Percentiles rank a stretch among this genome's conserved stretches.
Conservation (phyloP, 1,140 invertebrate genomes). For the Batillaria attramentaria region DNA sequence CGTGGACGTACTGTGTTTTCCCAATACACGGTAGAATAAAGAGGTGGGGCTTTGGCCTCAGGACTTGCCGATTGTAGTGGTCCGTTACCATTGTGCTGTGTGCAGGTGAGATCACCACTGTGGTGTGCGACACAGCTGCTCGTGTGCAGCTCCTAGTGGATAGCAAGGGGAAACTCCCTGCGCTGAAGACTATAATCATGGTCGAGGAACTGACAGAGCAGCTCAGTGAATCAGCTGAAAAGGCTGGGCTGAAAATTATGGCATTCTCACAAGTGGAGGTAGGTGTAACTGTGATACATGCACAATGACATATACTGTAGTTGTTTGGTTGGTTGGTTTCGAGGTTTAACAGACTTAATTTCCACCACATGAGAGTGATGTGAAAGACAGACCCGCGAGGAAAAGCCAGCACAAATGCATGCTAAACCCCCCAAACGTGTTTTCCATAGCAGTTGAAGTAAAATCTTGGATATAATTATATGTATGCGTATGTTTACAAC, state of each 20-base stretch:
- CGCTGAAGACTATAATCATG: conserved; percentile 86
- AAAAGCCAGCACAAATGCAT: too few relatives aligned
- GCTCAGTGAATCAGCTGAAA: conserved; percentile 84
- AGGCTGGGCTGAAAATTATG: conserved; percentile 86
- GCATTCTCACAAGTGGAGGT: conserved; percentile 89
- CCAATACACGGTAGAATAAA: too few relatives aligned
- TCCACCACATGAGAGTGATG: neutral
- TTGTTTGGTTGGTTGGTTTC: neutral
- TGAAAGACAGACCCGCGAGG: too few relatives aligned
- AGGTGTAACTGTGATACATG: too few relatives aligned
- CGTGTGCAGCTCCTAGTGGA: conserved; percentile 83
- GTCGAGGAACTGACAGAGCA: conserved; percentile 83
- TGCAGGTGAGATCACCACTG: conserved; percentile 70
- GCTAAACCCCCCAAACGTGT: too few relatives aligned
- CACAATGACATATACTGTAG: neutral
- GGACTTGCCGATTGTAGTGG: too few relatives aligned
- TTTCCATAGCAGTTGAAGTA: neutral
- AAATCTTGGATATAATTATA: neutral
- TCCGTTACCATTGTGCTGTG: too few relatives aligned
- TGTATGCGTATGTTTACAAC: neutral
- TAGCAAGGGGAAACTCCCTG: conserved; percentile 79
- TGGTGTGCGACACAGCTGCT: conserved; percentile 93
- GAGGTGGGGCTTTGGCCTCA: too few relatives aligned
- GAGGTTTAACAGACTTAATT: too few relatives aligned
- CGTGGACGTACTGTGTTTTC: too few relatives aligned